Evolutionary conservation across 1,140 invertebrate species (phyloP).

Genomic region (Liolophura sinensis): DNA sequence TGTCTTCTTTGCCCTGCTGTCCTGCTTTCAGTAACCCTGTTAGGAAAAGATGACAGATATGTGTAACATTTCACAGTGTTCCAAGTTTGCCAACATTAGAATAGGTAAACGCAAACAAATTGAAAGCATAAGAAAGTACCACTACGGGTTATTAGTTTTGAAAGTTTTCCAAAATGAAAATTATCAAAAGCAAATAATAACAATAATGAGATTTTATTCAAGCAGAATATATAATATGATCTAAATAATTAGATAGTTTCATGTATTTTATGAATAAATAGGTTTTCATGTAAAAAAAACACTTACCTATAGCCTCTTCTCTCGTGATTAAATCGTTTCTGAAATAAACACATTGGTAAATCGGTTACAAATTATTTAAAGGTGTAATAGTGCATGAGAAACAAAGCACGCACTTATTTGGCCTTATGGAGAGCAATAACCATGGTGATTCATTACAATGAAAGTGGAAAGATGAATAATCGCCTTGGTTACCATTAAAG

Average conservation of each 20-base stretch:
- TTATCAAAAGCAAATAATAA: too few relatives aligned
- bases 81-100: too few relatives aligned
- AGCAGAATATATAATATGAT: too few relatives aligned
- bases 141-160: too few relatives aligned
- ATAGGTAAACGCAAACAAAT: background rate
- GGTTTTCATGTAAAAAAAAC: background rate
- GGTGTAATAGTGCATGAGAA: background rate
- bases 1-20: slow-evolving; percentile 63
- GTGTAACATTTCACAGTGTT: too few relatives aligned
- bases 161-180: background rate
- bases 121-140: background rate
- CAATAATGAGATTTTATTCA: too few relatives aligned
- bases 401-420: background rate
- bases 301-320: slow-evolving; percentile 72
- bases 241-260: too few relatives aligned
- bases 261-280: background rate
- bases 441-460: too few relatives aligned
- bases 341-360: slow-evolving; percentile 31
- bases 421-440: too few relatives aligned
- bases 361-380: slow-evolving; percentile 3
- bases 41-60: slow-evolving; percentile 19
- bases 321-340: slow-evolving; percentile 81
- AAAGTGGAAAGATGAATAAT: too few relatives aligned
- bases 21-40: slow-evolving; percentile 69
- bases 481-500: too few relatives aligned